A percentile compares a stretch with the other conserved stretches of the same genome.
Conservation (phyloP, 2,113 vertebrate species). For the Centrocercus urophasianus region DNA sequence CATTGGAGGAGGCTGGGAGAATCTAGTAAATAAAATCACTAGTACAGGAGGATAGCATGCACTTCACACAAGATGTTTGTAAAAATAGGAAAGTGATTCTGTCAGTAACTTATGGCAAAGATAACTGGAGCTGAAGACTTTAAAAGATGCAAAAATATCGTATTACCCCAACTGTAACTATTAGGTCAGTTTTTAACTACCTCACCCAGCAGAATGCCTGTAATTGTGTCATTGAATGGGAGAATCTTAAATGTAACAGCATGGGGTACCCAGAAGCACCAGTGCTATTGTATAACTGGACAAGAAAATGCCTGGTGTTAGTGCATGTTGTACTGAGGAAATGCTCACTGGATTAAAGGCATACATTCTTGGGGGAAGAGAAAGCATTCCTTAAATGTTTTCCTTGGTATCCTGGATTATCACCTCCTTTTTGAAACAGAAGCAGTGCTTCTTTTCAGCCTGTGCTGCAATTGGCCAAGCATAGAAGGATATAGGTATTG, state of each 20-base stretch:
- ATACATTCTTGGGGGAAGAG: rapidly evolving
- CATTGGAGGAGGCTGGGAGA: too few relatives aligned
- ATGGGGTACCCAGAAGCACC: background rate
- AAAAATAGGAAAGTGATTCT: too few relatives aligned
- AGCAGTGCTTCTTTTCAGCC: background rate
- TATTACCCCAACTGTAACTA: background rate
- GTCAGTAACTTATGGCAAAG: too few relatives aligned
- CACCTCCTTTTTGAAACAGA: background rate
- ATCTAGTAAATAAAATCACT: too few relatives aligned
- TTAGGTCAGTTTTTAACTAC: background rate
- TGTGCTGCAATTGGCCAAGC: background rate
- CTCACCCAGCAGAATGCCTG: background rate
- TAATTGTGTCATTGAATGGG: background rate
- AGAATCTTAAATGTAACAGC: background rate
- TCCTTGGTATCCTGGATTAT: background rate
- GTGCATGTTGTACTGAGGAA: background rate
- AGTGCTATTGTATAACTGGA: background rate
- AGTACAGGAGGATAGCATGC: too few relatives aligned
- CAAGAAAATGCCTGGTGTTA: background rate
- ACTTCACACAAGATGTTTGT: too few relatives aligned
- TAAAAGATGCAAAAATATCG: background rate
- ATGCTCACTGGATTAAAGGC: too few relatives aligned
- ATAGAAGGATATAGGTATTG: background rate
- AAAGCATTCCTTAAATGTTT: background rate
- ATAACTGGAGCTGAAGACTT: background rate